Conservation (phyloP, 2,113 vertebrate genomes). For the Macquaria australasica region DNA sequence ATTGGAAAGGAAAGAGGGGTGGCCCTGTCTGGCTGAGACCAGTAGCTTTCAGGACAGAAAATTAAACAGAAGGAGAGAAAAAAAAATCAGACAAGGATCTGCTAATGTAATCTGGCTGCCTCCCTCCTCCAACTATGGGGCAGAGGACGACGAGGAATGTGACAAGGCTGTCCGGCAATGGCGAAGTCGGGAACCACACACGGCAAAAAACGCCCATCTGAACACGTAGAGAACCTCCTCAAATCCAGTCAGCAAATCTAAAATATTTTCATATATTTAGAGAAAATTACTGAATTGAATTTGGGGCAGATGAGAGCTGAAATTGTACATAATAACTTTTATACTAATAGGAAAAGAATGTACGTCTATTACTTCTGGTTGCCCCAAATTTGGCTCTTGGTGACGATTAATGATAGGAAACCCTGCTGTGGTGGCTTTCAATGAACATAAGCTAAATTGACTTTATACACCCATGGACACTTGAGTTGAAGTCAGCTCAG, state of each 20-base stretch:
- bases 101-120: slow-evolving; percentile 56
- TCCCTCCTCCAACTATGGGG: slow-evolving; percentile 25
- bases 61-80: slow-evolving; percentile 25
- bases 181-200: background rate
- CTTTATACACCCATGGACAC: background rate
- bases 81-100: slow-evolving; percentile 56
- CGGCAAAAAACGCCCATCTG: background rate
- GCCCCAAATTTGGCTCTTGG: background rate
- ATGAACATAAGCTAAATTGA: background rate
- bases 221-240: background rate
- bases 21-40: slow-evolving; percentile 27
- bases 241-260: background rate
- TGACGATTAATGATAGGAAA: no score
- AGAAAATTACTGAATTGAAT: background rate
- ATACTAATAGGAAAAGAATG: background rate
- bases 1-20: slow-evolving; percentile 9
- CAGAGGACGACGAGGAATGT: slow-evolving; percentile 25
- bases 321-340: background rate
- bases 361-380: background rate
- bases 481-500: background rate
- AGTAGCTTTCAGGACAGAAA: slow-evolving; percentile 32
- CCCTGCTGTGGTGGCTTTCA: no score
- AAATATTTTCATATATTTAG: background rate
- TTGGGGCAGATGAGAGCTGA: background rate
- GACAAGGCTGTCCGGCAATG: background rate